Base-by-base conservation (phyloP, 2,888 invertebrate species). In the Aspidiotus destructor region DNA sequence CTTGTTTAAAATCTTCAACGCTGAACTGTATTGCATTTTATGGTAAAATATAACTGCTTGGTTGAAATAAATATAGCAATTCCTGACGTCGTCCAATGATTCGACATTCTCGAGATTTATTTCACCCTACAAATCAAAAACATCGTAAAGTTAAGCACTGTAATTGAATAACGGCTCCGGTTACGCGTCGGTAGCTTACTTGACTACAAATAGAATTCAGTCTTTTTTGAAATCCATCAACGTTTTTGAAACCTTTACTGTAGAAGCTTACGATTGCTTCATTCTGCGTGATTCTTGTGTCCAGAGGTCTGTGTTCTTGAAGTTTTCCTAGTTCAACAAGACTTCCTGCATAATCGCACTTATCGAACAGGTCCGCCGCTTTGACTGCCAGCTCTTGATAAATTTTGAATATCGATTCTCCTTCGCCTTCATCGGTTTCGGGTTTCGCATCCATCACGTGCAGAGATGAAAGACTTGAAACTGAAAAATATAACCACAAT, bases 221-320 rank as follows among this genome's bases (percentile, higher is more conserved):
- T 64, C 82, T 82, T 74, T 85, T 86, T 71, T 86, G 83, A 74
- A 92, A 86, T 65, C 83, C 81, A 68, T 88, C 87, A 13, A 87
- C 84, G 74, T 88, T 86, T 73, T 84, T 87, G 74, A 87, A 82
- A 61, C 86, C 86, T 69, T 82, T 83, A 71, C 84, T 84, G 77
- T 86, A 89, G 77, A 88, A 92, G 75, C 92, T 89, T 0, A 85
- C 86, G 0, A 95, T 85, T 41, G 88, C 86, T 78, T 87, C 88
- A 76, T 96, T 95, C 75, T 92, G 92, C 58, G 84, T 81, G 2
- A 91, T 84, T 75, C 89, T 86, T 71, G 86, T 83, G 77, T 89
- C 89, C 70, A 82, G 82, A 0, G 81, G 81, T 62, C 86, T 80
- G 7, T 83, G 74, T 41, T 77, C 77, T 75, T 86, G 85, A 71